A percentile compares a stretch with the other conserved stretches of the same genome.
phyloP scores from a whole-genome alignment of 2,888 invertebrate species.

The Koerneria pararmatus region DNA sequence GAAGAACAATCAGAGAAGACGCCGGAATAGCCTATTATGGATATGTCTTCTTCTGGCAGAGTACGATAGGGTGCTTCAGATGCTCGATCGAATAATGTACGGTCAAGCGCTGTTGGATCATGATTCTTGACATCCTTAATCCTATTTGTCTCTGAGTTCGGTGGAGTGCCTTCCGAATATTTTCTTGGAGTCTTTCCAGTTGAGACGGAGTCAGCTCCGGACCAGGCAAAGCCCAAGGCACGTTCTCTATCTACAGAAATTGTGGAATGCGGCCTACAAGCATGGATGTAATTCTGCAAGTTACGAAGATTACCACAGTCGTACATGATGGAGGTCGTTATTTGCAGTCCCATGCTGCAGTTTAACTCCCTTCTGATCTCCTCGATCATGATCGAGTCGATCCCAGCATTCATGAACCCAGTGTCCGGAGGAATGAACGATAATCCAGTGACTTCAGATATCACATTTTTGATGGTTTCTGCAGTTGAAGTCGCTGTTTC shows the following conservation, averaged over 20 bases:
- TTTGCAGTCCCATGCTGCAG: slow-evolving; percentile 24
- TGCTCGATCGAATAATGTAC: too few relatives aligned
- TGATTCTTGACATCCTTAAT: too few relatives aligned
- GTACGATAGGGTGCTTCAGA: too few relatives aligned
- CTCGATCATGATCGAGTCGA: slow-evolving; percentile 55
- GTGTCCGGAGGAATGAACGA: slow-evolving; percentile 27
- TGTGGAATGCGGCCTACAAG: too few relatives aligned
- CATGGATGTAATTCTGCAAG: slow-evolving; percentile 28
- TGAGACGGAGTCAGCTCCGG: too few relatives aligned
- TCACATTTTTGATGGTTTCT: slow-evolving; percentile 29
- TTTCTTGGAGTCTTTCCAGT: too few relatives aligned
- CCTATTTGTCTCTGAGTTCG: too few relatives aligned
- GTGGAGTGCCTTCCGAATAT: too few relatives aligned
- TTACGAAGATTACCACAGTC: slow-evolving; percentile 36
- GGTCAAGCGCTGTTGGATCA: too few relatives aligned
- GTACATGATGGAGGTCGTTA: slow-evolving; percentile 56
- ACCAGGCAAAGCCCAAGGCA: too few relatives aligned
- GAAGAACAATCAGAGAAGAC: slow-evolving; percentile 40
- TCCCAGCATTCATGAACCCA: slow-evolving; percentile 53
- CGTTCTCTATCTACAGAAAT: too few relatives aligned
- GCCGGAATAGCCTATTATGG: slow-evolving; percentile 34
- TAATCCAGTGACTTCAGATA: slow-evolving; percentile 37
- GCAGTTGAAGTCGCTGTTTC: neutral
- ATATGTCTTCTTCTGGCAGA: too few relatives aligned
- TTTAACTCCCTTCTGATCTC: slow-evolving; percentile 35